These are phyloP conservation scores for Actenoides hombroni DNA, from an alignment of 2,113 vertebrate species.

Conservation along the genomic window DNA sequence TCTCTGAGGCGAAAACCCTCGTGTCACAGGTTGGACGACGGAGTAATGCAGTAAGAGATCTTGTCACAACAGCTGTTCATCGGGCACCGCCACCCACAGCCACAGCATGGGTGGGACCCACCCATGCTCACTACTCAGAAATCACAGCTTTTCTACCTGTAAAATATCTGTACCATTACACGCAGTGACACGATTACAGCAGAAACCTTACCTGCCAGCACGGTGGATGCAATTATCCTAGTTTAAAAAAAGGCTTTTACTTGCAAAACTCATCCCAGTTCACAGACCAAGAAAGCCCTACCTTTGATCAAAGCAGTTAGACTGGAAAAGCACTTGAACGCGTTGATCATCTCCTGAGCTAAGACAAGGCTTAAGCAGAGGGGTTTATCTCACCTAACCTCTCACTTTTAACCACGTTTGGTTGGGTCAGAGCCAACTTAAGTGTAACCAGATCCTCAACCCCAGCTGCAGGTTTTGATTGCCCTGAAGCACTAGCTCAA, in stretches of 20 bases:
- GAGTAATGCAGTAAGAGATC: neutral
- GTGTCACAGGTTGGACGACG: neutral
- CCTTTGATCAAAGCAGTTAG: neutral
- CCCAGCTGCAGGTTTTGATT: neutral
- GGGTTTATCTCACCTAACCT: conserved; percentile 6
- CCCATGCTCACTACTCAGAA: fast-evolving
- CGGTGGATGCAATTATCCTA: neutral
- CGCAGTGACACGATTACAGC: neutral
- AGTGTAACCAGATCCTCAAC: conserved; percentile 2
- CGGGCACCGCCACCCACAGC: neutral
- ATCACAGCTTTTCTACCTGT: neutral
- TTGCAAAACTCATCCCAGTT: neutral
- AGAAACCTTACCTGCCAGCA: neutral
- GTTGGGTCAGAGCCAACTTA: neutral
- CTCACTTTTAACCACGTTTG: neutral
- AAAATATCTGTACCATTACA: neutral
- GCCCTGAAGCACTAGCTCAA: neutral
- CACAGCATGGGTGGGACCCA: neutral
- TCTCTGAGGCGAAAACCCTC: neutral
- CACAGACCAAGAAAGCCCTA: neutral
- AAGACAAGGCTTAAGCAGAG: neutral
- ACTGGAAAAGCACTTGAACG: neutral
- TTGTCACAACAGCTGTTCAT: neutral
- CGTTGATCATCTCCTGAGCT: neutral
- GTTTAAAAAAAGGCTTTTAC: neutral